Conservation (phyloP, 2,113 vertebrate genomes). For the Bagarius yarrelli region DNA sequence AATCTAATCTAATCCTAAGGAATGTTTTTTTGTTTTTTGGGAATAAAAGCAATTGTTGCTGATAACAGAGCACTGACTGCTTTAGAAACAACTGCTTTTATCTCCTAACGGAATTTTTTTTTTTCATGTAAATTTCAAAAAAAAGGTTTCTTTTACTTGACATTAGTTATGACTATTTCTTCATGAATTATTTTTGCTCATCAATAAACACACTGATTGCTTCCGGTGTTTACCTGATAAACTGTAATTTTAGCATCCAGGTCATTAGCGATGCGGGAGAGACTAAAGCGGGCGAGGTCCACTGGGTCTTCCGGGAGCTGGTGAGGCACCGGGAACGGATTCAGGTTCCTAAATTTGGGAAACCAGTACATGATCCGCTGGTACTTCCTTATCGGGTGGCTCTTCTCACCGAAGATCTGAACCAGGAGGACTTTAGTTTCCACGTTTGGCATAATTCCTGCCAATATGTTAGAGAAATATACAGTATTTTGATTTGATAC, state of each 20-base stretch:
- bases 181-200: no score
- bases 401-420: constrained; percentile 80
- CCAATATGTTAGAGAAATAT: not conserved
- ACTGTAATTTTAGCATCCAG: constrained; percentile 72
- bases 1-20: no score
- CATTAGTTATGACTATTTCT: no score
- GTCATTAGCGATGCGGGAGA: constrained; percentile 77
- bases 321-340: constrained; percentile 78
- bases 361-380: constrained; percentile 86
- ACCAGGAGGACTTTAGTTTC: constrained; percentile 82
- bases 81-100: no score
- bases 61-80: no score
- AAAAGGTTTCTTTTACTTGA: no score
- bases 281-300: constrained; percentile 74
- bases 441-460: constrained; percentile 80
- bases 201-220: not conserved
- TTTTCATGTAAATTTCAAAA: no score
- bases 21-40: no score
- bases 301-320: constrained; percentile 74
- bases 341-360: constrained; percentile 75
- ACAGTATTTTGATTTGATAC: not conserved
- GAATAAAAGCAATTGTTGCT: no score
- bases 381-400: constrained; percentile 82
- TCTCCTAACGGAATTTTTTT: no score
- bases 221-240: constrained; percentile 73